These are phyloP conservation scores for Agrotis exclamationis DNA, from an alignment of 2,888 invertebrate species.

Conservation along the genomic window DNA sequence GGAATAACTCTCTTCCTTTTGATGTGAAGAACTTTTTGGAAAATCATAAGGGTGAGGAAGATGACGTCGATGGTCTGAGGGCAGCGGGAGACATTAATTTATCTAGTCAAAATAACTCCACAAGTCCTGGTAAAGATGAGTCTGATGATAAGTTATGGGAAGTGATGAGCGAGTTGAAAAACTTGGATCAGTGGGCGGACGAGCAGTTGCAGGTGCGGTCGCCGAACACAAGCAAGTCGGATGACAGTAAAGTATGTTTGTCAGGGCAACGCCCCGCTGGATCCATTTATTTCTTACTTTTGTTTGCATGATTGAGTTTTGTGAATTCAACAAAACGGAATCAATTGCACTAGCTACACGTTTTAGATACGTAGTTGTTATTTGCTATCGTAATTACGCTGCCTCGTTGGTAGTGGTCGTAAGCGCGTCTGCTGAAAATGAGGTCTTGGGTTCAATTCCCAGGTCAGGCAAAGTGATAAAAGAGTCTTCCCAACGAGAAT, in stretches of 20 bases:
- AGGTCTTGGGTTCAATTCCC: too few relatives aligned
- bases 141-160: slow-evolving; percentile 84
- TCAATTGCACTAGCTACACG: slow-evolving; percentile 42
- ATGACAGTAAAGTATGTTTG: slow-evolving; percentile 82
- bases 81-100: slow-evolving; percentile 70
- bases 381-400: too few relatives aligned
- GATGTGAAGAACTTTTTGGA: slow-evolving; percentile 78
- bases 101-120: slow-evolving; percentile 76
- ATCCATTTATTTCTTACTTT: slow-evolving; percentile 42
- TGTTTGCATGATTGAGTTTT: slow-evolving; percentile 52
- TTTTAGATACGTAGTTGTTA: slow-evolving; percentile 12
- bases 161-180: slow-evolving; percentile 85
- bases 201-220: slow-evolving; percentile 81
- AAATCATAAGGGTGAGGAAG: slow-evolving; percentile 69
- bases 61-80: slow-evolving; percentile 77
- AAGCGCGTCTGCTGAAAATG: too few relatives aligned
- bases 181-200: slow-evolving; percentile 86
- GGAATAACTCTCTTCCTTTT: slow-evolving; percentile 82
- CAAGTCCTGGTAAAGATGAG: slow-evolving; percentile 69
- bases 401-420: too few relatives aligned
- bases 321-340: slow-evolving; percentile 49
- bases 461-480: too few relatives aligned
- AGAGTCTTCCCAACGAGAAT: too few relatives aligned
- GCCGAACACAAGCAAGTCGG: slow-evolving; percentile 78
- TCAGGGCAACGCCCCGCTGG: slow-evolving; percentile 33